These are phyloP conservation scores for Procambarus clarkii DNA, from an alignment of 1,140 invertebrate species.

Conservation along the genomic window DNA sequence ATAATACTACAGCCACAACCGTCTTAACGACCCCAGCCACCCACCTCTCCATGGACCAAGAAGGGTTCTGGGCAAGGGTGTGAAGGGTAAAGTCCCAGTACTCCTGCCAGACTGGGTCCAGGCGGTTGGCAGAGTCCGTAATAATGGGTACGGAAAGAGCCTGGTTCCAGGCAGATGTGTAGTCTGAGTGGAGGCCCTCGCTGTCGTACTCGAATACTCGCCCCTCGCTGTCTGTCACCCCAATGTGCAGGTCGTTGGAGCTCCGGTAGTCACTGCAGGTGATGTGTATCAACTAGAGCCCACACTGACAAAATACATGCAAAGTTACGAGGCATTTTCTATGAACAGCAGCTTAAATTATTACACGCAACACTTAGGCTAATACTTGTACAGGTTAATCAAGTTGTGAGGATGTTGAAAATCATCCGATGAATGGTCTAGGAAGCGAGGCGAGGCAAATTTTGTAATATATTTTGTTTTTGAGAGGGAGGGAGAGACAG, in stretches of 20 bases:
- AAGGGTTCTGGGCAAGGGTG: constrained; percentile 80
- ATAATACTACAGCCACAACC: neutral
- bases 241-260: constrained; percentile 88
- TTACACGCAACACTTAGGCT: no score
- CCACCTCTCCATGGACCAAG: constrained; percentile 81
- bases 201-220: constrained; percentile 86
- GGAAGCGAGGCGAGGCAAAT: no score
- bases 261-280: constrained; percentile 77
- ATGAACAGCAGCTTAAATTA: no score
- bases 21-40: neutral
- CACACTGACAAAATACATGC: no score
- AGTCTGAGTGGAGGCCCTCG: constrained; percentile 80
- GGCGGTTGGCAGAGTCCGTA: constrained; percentile 76
- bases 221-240: constrained; percentile 85
- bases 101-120: constrained; percentile 82
- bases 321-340: no score
- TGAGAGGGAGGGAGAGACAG: no score
- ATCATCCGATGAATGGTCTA: no score
- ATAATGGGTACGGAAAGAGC: constrained; percentile 83
- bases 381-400: no score
- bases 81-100: constrained; percentile 86
- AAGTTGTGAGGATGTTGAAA: no score
- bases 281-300: no score
- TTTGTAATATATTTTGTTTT: no score
- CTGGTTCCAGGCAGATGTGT: constrained; percentile 82